A percentile compares a stretch with the other conserved stretches of the same genome.
Evolutionary conservation across 1,140 invertebrate genomes (phyloP).

Genomic region (Drosophila setifemur): DNA sequence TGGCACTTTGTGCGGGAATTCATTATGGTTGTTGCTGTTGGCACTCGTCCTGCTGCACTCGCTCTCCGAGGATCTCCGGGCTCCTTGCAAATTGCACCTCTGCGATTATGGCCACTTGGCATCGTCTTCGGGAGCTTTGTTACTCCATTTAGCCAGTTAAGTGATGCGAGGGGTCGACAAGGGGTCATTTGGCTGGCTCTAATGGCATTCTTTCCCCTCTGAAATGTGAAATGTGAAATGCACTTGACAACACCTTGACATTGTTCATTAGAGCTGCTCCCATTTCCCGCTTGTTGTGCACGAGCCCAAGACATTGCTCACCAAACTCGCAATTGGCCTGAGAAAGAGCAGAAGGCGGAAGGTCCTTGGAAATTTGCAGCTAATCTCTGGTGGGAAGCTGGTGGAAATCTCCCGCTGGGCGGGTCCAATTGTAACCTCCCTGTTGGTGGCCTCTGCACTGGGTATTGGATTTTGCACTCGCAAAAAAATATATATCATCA

Average conservation of each 20-base stretch:
- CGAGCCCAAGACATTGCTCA: conserved; percentile 12
- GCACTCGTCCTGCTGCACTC: conserved; percentile 8
- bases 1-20: conserved; percentile 66
- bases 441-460: conserved; percentile 16
- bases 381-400: conserved; percentile 45
- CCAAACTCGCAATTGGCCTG: conserved; percentile 28
- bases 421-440: conserved; percentile 16
- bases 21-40: conserved; percentile 69
- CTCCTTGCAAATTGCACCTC: conserved; percentile 66
- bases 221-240: no score
- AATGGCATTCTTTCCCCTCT: conserved; percentile 55
- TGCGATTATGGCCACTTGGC: conserved; percentile 75
- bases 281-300: conserved; percentile 24
- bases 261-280: conserved; percentile 58
- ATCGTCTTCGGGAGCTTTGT: conserved; percentile 38
- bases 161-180: not conserved
- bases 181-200: conserved; percentile 27
- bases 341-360: conserved; percentile 23
- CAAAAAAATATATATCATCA: not conserved
- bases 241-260: conserved; percentile 78
- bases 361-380: conserved; percentile 47
- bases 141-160: conserved; percentile 63
- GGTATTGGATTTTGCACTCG: not conserved
- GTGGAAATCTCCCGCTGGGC: conserved; percentile 23
- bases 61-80: conserved; percentile 2